Base-by-base conservation (phyloP, 2,797 vertebrate species). In the Malurus leucopterus region DNA sequence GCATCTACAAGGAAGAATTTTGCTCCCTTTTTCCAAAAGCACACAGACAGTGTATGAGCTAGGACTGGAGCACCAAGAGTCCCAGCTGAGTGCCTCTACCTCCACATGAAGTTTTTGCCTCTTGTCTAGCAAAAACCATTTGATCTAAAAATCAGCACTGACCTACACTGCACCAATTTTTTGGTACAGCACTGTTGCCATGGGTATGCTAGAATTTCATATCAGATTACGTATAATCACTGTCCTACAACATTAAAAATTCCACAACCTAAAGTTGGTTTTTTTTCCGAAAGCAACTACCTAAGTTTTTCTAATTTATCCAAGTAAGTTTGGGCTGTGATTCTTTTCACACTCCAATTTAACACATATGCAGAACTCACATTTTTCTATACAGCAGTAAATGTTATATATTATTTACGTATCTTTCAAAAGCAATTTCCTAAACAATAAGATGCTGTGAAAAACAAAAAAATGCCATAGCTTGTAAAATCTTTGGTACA, bases 31-130 rank as follows among this genome's bases (percentile, higher is more conserved):
- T 29, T 13, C 51, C 20, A 34, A 38, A 59, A 74, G 54, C 13
- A 53, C 20, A 43, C 21, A 43, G 36, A 8, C 47, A 57, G 12
- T 26, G 15, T 50, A 21, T 26, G 21, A 85, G 21, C 34, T 50
- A 44, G 43, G 26, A 53, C 3, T 24, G n/a, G 8, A 89, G n/a
- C 34, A 53, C n/a, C 23, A 59, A 36, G n/a, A 41, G 46, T 44
- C 11, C 13, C 11, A 46, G 38, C 3, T 0, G 0, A 72, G 26
- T 41, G 19, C 8, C 6, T 6, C 18, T 54, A 30, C 4, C 12
- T 50, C 17, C n/a, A 47, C 12, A 32, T 11, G 16, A 77, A 54
- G 9, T 6, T 64, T 78, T 34, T 22, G 3, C 27, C 80, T 49
- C 64, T 61, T 43, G 41, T 20, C 20, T 40, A 62, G 27, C 19